A percentile compares a stretch with the other conserved stretches of the same genome.
phyloP scores from a whole-genome alignment of 2,797 vertebrate species.

The Thamnophis elegans region DNA sequence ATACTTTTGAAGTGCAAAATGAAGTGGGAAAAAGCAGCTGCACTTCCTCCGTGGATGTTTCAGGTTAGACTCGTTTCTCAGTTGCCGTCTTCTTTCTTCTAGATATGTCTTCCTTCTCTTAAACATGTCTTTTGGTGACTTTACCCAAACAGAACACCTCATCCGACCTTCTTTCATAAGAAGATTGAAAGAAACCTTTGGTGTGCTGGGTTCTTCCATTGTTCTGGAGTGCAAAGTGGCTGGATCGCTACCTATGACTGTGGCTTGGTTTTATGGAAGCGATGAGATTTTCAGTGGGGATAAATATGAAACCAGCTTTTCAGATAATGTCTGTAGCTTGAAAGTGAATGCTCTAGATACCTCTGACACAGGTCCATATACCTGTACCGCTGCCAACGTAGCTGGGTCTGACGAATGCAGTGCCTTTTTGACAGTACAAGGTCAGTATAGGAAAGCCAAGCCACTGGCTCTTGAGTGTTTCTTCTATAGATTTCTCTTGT shows the following conservation, averaged over 20 bases:
- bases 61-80: slow-evolving; percentile 78
- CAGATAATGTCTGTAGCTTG: slow-evolving; percentile 84
- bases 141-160: slow-evolving; percentile 83
- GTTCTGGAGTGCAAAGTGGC: slow-evolving; percentile 91
- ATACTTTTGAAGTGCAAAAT: slow-evolving; percentile 92
- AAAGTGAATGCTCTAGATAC: slow-evolving; percentile 79
- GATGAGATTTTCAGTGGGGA: slow-evolving; percentile 82
- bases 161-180: slow-evolving; percentile 94
- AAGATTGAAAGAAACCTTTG: slow-evolving; percentile 86
- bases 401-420: slow-evolving; percentile 92
- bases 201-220: slow-evolving; percentile 77
- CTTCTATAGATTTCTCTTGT: slow-evolving; percentile 12
- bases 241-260: slow-evolving; percentile 90
- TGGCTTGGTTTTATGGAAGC: slow-evolving; percentile 93
- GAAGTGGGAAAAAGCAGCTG: slow-evolving; percentile 95
- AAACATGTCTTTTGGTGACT: slow-evolving; percentile 46
- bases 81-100: not conserved
- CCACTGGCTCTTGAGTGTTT: not conserved
- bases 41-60: slow-evolving; percentile 87
- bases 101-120: not conserved
- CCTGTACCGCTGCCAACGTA: slow-evolving; percentile 87
- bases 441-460: slow-evolving; percentile 74
- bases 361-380: slow-evolving; percentile 88
- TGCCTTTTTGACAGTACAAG: slow-evolving; percentile 92
- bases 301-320: slow-evolving; percentile 84